These are phyloP conservation scores for Notamacropus eugenii DNA, from an alignment of 2,797 vertebrate genomes.

Conservation along the genomic window DNA sequence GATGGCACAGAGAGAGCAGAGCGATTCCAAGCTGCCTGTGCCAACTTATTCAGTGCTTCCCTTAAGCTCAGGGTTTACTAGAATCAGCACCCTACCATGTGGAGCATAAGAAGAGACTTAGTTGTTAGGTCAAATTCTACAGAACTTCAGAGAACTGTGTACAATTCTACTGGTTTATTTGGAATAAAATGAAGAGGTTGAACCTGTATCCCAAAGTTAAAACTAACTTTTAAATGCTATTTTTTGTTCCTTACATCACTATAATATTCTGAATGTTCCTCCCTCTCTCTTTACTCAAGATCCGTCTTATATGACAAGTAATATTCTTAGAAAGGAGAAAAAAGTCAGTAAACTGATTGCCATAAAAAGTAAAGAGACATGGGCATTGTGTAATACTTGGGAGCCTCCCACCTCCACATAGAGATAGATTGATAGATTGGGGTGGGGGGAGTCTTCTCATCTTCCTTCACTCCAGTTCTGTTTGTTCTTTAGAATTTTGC, in stretches of 20 bases:
- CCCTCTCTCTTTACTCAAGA: background rate
- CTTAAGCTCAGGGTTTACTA: background rate
- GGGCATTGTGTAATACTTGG: too few relatives aligned
- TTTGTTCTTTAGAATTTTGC: too few relatives aligned
- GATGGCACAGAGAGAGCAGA: background rate
- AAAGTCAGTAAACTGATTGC: too few relatives aligned
- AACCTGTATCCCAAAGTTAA: background rate
- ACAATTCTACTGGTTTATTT: background rate
- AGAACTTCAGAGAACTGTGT: background rate
- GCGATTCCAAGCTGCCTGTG: background rate
- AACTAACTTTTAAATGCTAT: background rate
- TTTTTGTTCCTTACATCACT: background rate
- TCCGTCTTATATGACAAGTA: too few relatives aligned
- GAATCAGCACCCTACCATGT: background rate
- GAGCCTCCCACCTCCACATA: too few relatives aligned
- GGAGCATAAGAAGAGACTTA: background rate
- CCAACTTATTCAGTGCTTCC: background rate
- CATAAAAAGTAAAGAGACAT: too few relatives aligned
- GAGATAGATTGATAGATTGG: too few relatives aligned
- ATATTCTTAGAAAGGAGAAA: too few relatives aligned
- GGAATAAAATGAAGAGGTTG: background rate
- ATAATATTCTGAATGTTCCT: too few relatives aligned
- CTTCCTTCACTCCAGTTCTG: too few relatives aligned
- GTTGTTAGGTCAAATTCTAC: background rate
- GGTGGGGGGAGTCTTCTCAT: too few relatives aligned